phyloP scores from a whole-genome alignment of 2,113 vertebrate genomes.

The Rhinichthys klamathensis region DNA sequence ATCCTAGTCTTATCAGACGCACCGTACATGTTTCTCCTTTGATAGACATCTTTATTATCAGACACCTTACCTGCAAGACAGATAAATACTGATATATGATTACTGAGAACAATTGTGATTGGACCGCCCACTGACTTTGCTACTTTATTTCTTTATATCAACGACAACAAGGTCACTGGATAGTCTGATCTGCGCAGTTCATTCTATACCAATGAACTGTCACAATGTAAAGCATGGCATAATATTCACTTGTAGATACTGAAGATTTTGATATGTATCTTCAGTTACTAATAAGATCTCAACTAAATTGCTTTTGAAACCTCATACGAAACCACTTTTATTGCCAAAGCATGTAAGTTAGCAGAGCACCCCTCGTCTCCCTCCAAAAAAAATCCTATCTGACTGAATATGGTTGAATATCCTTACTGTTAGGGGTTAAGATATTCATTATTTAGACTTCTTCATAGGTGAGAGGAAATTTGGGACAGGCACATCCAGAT shows the following conservation, averaged over 20 bases:
- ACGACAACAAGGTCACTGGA: not conserved
- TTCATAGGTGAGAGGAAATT: slow-evolving; percentile 47
- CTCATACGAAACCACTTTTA: not conserved
- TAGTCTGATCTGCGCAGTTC: not conserved
- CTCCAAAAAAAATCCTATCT: slow-evolving; percentile 8
- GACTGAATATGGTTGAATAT: slow-evolving; percentile 44
- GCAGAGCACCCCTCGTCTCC: too few species aligned
- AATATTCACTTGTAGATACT: not conserved
- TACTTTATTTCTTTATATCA: not conserved
- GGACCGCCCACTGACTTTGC: not conserved
- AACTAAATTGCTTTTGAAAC: not conserved
- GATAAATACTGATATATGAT: not conserved
- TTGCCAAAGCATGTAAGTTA: not conserved
- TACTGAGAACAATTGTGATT: not conserved
- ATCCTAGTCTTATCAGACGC: not conserved
- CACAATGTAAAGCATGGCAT: not conserved
- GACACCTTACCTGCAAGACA: not conserved
- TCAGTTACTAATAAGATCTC: not conserved
- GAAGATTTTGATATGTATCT: not conserved
- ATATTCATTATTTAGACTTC: slow-evolving; percentile 55
- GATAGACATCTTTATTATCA: not conserved
- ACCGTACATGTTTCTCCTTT: not conserved
- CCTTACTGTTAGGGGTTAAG: slow-evolving; percentile 36
- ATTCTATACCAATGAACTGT: not conserved
- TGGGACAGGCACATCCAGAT: slow-evolving; percentile 45